phyloP scores from a whole-genome alignment of 2,113 vertebrate species.

The Nibea albiflora region DNA sequence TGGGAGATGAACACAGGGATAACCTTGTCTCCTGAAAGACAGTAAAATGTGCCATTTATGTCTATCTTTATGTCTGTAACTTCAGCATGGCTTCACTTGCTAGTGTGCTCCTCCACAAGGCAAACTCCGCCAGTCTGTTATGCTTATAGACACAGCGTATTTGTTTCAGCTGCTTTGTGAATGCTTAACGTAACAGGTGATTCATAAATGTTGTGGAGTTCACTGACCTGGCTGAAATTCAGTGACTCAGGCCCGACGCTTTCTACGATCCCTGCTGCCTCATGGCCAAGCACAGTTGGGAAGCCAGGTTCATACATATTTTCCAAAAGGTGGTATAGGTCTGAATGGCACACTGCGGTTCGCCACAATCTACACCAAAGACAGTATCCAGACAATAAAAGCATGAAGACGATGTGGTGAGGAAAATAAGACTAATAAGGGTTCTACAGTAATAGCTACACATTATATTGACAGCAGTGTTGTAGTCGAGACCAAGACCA shows the following conservation, averaged over 20 bases:
- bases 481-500: too few species aligned
- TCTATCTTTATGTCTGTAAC: too few species aligned
- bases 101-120: not conserved
- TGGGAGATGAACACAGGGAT: constrained; percentile 86
- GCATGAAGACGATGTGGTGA: not conserved
- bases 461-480: too few species aligned
- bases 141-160: too few species aligned
- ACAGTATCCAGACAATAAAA: not conserved
- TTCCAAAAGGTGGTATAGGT: constrained; percentile 82
- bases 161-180: too few species aligned
- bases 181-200: too few species aligned
- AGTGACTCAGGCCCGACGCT: constrained; percentile 88
- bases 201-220: too few species aligned
- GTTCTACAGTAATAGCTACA: too few species aligned
- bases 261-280: constrained; percentile 89
- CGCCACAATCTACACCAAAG: constrained; percentile 85
- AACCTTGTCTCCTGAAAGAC: constrained; percentile 87
- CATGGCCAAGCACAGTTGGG: constrained; percentile 88
- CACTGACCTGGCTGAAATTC: constrained; percentile 84
- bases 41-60: too few species aligned
- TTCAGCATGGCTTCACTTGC: not conserved
- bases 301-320: constrained; percentile 69
- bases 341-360: constrained; percentile 86
- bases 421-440: too few species aligned
- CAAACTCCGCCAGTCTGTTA: too few species aligned